These are phyloP conservation scores for Hylaeus volcanicus DNA, from an alignment of 1,140 invertebrate species.

Conservation along the genomic window DNA sequence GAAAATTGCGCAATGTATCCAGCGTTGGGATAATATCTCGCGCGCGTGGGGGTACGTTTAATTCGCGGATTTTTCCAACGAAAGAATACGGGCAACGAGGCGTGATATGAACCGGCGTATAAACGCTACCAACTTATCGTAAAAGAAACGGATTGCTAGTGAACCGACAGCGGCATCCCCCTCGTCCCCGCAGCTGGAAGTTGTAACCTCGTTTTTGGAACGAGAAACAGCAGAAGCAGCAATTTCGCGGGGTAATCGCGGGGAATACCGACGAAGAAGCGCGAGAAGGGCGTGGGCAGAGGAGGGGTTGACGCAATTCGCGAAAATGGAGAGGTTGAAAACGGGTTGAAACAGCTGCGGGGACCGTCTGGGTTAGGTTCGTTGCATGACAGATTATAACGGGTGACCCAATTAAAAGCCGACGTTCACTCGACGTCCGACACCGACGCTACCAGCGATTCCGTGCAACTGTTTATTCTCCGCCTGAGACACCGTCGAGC, in stretches of 20 bases:
- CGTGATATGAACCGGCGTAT: neutral
- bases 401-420: conserved; percentile 73
- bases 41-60: neutral
- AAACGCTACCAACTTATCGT: neutral
- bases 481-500: neutral
- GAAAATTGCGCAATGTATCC: neutral
- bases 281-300: conserved; percentile 25
- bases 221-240: conserved; percentile 31
- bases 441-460: conserved; percentile 15
- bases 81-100: neutral
- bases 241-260: conserved; percentile 49
- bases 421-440: conserved; percentile 19
- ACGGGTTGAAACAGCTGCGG: conserved; percentile 59
- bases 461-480: conserved; percentile 12
- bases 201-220: conserved; percentile 39
- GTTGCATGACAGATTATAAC: conserved; percentile 70
- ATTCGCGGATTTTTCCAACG: neutral
- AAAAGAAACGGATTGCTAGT: neutral
- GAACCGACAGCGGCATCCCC: too few relatives aligned
- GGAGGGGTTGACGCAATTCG: conserved; percentile 39
- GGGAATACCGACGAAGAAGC: conserved; percentile 29
- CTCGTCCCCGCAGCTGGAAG: neutral
- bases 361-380: conserved; percentile 44
- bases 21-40: neutral
- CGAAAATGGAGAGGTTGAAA: conserved; percentile 37